These are phyloP conservation scores for Leptatherina wallacei DNA, from an alignment of 2,797 vertebrate species.

Conservation along the genomic window DNA sequence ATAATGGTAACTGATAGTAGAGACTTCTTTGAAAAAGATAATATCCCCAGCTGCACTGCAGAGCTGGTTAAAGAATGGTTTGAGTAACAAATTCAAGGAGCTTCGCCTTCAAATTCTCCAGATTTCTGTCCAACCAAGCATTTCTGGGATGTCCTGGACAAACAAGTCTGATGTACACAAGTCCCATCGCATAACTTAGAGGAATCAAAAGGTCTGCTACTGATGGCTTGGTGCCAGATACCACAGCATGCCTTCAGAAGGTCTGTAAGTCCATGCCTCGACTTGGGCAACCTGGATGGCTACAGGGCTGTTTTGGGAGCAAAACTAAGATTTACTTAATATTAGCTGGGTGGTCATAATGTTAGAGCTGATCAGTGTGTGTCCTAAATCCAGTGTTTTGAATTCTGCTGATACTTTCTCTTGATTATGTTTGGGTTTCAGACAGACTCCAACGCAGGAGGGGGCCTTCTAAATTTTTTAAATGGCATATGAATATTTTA, in stretches of 20 bases:
- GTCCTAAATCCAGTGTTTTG: conserved; percentile 6
- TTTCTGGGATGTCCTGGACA: too few species aligned
- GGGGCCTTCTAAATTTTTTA: conserved; percentile 45
- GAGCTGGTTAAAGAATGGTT: too few species aligned
- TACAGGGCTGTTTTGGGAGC: neutral
- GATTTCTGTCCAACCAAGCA: too few species aligned
- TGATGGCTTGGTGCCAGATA: too few species aligned
- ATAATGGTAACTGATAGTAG: too few species aligned
- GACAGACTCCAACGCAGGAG: conserved; percentile 11
- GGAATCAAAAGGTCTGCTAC: neutral
- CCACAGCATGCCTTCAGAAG: neutral
- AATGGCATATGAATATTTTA: conserved; percentile 47
- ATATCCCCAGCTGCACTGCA: too few species aligned
- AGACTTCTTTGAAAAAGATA: too few species aligned
- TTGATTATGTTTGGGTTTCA: conserved; percentile 34
- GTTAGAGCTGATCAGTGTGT: neutral
- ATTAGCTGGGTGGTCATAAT: neutral
- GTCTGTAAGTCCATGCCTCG: neutral
- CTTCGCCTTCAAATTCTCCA: too few species aligned
- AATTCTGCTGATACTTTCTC: conserved; percentile 12
- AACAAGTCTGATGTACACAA: neutral
- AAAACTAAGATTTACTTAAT: neutral
- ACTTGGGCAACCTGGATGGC: neutral
- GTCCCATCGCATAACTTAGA: neutral
- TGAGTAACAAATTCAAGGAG: too few species aligned